Evolutionary conservation across 2,113 vertebrate genomes (phyloP).

Genomic region (Orthonyx spaldingii): DNA sequence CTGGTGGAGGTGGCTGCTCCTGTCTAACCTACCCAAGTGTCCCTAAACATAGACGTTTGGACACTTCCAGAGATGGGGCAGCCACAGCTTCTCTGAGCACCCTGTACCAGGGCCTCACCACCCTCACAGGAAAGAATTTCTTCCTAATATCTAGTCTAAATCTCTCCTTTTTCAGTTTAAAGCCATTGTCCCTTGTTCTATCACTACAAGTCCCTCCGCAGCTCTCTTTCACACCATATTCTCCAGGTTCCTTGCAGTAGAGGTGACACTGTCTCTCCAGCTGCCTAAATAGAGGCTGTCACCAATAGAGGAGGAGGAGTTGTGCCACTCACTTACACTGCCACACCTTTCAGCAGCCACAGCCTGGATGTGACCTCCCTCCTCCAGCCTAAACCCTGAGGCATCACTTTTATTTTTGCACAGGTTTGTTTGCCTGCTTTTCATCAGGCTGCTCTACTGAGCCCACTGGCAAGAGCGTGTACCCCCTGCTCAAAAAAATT

Average conservation of each 20-base stretch:
- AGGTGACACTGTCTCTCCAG: neutral
- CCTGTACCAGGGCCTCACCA: neutral
- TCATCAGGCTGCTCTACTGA: neutral
- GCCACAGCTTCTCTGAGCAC: neutral
- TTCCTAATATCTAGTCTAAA: no score
- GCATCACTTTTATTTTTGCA: neutral
- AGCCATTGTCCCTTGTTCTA: neutral
- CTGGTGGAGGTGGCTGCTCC: neutral
- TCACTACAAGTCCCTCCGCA: neutral
- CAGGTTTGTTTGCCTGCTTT: neutral
- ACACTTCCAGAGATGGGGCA: neutral
- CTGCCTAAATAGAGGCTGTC: neutral
- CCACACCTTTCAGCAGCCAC: neutral
- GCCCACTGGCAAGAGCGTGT: neutral
- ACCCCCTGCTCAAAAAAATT: no score
- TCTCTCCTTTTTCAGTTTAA: neutral
- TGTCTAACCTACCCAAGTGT: neutral
- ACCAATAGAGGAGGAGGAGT: accelerated
- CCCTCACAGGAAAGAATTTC: neutral
- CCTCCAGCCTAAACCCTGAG: neutral
- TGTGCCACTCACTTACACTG: neutral
- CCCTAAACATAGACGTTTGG: neutral
- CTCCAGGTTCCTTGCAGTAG: neutral
- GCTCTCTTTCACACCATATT: neutral
- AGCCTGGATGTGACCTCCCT: neutral